phyloP scores from a whole-genome alignment of 2,797 vertebrate species.

The Botia almorhae region DNA sequence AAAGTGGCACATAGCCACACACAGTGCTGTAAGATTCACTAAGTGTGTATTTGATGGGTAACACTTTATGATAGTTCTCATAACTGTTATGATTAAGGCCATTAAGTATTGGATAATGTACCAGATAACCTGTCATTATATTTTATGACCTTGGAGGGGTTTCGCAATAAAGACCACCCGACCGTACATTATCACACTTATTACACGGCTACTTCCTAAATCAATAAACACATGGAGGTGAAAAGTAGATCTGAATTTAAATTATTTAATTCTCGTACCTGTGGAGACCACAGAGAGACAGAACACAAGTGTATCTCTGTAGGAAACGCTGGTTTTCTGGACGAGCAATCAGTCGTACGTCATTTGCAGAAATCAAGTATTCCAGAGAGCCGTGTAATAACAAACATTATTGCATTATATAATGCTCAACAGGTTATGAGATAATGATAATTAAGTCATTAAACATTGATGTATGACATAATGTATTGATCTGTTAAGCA shows the following conservation, averaged over 20 bases:
- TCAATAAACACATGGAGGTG: background rate
- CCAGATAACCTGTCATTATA: background rate
- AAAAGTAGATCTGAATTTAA: background rate
- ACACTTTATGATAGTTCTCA: background rate
- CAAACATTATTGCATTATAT: background rate
- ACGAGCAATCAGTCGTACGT: background rate
- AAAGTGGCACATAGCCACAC: background rate
- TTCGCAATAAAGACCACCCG: background rate
- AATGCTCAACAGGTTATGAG: background rate
- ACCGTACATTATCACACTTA: background rate
- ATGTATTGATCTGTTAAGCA: background rate
- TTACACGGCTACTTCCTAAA: background rate
- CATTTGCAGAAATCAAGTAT: background rate
- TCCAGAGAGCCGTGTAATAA: background rate
- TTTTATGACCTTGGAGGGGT: background rate
- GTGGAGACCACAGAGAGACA: background rate
- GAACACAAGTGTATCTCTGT: background rate
- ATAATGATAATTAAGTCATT: background rate
- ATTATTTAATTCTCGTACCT: background rate
- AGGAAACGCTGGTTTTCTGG: background rate
- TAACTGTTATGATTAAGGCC: background rate
- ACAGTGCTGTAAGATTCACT: background rate
- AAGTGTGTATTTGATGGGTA: background rate
- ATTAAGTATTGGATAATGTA: background rate
- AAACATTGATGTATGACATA: too few relatives aligned